Evolutionary conservation across 2,797 vertebrate species (phyloP), one percentile per base, ranked within the genome.

Genomic region (Crotalus adamanteus): DNA sequence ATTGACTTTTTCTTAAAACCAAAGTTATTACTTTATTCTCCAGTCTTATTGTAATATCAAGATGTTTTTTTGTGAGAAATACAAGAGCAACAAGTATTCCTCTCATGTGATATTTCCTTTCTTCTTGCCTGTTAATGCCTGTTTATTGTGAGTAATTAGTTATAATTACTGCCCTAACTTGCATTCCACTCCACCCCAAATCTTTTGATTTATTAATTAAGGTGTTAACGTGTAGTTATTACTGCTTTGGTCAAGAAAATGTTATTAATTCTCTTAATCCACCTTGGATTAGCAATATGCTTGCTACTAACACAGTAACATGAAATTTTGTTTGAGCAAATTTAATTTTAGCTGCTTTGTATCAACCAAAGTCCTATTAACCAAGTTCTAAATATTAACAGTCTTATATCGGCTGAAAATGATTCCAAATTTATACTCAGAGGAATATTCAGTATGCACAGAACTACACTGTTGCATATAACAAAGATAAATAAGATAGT

Each of bases 331-430:
- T 92, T 89, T 92, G 59, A 92, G 3, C 25, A n/a, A 57, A 90
- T 89, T 94, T 88, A 86, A 63, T 89, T 93, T 86, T 1, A n/a
- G 57, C 86, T 69, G 63, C 1, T 89, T 25, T 51, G n/a, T 73
- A 93, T 83, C 3, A 11, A 37, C 63, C 91, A 65, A 86, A 96
- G 57, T 57, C 86, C 87, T 1, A 1, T 87, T 92, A 90, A 91
- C 28, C 88, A 28, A 94, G 57, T 93, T 92, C 63, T 93, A 59
- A 94, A 94, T 89, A 93, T 57, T 94, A 69, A 59, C 92, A 87
- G 3, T 12, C 20, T 37, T 90, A 60, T 93, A 37, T 93, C 94
- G 42, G 14, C 53, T 65, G 25, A 90, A 57, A 69, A 90, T 61
- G 12, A 88, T 37, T 31, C 18, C 53, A 65, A 7, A 87, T 37